A percentile compares a stretch with the other conserved stretches of the same genome.
Evolutionary conservation across 2,113 vertebrate species (phyloP).

Genomic region (Phrynocephalus versicolor): DNA sequence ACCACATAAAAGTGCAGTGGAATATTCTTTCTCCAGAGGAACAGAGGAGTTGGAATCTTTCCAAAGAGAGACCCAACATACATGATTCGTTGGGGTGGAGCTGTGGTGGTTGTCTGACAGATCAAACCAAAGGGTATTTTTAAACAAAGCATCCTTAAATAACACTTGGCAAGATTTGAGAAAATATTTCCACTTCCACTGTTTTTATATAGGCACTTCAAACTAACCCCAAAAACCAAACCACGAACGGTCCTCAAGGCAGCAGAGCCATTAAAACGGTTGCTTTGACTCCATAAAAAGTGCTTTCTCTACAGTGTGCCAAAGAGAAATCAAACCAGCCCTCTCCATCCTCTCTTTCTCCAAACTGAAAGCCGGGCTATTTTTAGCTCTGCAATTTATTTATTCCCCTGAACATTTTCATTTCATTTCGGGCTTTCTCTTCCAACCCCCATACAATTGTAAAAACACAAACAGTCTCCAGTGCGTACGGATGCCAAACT

Average conservation of each 20-base stretch:
- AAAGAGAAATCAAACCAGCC: not conserved
- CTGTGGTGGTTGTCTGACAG: constrained; percentile 9
- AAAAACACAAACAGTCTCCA: not conserved
- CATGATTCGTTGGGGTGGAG: constrained; percentile 25
- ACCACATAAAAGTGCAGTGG: constrained; percentile 47
- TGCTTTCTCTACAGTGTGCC: constrained; percentile 9
- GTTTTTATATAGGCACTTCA: constrained; percentile 40
- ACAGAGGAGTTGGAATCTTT: not conserved
- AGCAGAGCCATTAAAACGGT: not conserved
- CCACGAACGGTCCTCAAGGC: not conserved
- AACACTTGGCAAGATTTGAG: not conserved
- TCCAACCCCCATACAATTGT: not conserved
- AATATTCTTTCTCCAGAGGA: constrained; percentile 44
- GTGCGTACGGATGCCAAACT: not conserved
- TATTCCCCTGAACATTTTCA: not conserved
- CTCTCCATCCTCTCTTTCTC: not conserved
- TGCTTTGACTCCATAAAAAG: not conserved
- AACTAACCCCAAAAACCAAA: not conserved
- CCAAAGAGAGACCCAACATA: constrained; percentile 13
- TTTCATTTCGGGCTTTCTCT: not conserved
- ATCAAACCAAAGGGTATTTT: constrained; percentile 12
- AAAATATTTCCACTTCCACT: constrained; percentile 34
- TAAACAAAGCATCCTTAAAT: constrained; percentile 26
- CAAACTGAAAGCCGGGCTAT: not conserved
- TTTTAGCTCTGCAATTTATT: constrained; percentile 29